Evolutionary conservation across 1,140 invertebrate genomes (phyloP), one percentile per base, ranked within the genome.

Genomic region (Neotoxoptera formosana): DNA sequence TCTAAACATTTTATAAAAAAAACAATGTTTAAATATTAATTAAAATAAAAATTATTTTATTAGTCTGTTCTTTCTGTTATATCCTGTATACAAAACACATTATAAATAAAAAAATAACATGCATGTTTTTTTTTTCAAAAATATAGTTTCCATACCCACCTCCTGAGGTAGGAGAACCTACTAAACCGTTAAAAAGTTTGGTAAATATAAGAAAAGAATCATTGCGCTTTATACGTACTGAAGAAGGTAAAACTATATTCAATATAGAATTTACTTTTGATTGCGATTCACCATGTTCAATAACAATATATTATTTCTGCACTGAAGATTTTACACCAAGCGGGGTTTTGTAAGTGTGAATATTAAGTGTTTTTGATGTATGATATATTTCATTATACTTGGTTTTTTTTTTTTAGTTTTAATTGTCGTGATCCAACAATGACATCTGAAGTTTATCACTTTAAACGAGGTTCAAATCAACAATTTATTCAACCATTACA

Each of bases 261-360:
- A 99, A 99, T 95, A 98, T 99, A 94, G 99, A 99, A 96, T 99
- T 99, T 95, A 98, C 97, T 9, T 99, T 99, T 96, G 99, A 99
- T 95, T 97, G 98, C 95, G 99, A 99, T 96, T 98, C 98, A 9
- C 96, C 97, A 94, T 99, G 98, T 96, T 97, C 97, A 34, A 99
- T 99, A 90, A 99, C 98, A 76, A 97, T 99, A 94, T 98, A 98
- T 95, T 99, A 99, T 95, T 99, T 99, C 95, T 99, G 98, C 94
- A 97, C 97, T 20, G 99, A 99, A 96, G 99, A 99, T 95, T 96
- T 98, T 25, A 87, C 93, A 25, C 81, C 93, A 25, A 95, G 95
- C 94, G 95, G 95, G 86, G 94, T 96, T 36, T 67, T 48, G 94
- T 94, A 91, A 93, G 93, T 93, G 36, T 76, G 21, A 89, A 83